Evolutionary conservation across 2,888 invertebrate genomes (phyloP), one percentile per base, ranked within the genome.

Genomic region (Tenodera sinensis): DNA sequence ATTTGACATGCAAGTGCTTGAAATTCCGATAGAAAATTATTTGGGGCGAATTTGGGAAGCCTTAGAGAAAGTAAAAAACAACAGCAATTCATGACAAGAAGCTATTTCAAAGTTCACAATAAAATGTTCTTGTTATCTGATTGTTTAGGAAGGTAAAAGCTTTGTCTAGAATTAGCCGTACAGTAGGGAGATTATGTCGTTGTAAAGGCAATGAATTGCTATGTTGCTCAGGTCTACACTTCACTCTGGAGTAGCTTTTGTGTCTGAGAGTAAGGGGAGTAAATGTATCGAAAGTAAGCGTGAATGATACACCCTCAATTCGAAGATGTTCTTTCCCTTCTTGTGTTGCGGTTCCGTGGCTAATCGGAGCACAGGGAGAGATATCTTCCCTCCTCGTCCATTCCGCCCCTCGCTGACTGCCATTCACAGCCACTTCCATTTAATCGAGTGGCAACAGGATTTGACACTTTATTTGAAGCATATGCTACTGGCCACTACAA

Each of bases 401-500:
- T 71, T 71, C 6, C 54, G 15, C 20, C 54, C 54, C 54, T n/a
- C n/a, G n/a, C 54, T 71, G 20, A 4, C 54, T 71, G 54, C 54
- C 54, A 71, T 71, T 71, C 54, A 71, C 54, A 71, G 54, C 54
- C 20, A 71, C 54, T 71, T 87, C 87, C 28, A 87, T 87, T 87
- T 87, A 87, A 87, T 87, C 71, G 87, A 87, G 71, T 87, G 54
- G 54, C 54, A 83, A 89, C 89, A 89, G 85, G 83, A 81, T 86
- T 85, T 47, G 86, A 89, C 89, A 89, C 89, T 89, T 88, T 89
- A 89, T 86, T 85, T 47, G 81, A 42, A 34, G 85, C 89, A 89
- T 83, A 89, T 83, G 89, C 89, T 85, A 71, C 42, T 42, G 42
- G 42, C 25, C 83, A 25, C 83, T 28, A 28, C 85, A 82, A 82